Conservation (phyloP, 37 sponge, comb jelly and placozoan species). For the Hormiphora californensis region DNA sequence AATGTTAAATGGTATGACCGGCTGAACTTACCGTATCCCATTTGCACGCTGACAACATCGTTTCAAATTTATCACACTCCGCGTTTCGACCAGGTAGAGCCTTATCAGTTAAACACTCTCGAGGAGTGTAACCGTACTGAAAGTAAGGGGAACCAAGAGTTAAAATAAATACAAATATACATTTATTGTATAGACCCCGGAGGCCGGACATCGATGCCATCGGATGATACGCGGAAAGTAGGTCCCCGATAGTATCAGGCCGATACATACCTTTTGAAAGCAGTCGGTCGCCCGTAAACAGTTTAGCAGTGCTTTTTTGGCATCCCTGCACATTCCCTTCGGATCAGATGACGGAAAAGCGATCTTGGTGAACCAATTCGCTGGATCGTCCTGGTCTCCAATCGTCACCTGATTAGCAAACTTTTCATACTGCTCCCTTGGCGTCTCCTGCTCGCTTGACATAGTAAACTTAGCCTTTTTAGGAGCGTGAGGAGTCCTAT, state of each 20-base stretch:
- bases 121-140: slow-evolving; percentile 5
- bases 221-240: too few relatives aligned
- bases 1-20: too few relatives aligned
- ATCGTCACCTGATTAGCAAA: too few relatives aligned
- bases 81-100: slow-evolving; percentile 17
- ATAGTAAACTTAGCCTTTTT: too few relatives aligned
- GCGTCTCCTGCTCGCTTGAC: too few relatives aligned
- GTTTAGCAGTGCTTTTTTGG: slow-evolving; percentile 30
- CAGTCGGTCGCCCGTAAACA: slow-evolving; percentile 12
- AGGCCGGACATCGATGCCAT: too few relatives aligned
- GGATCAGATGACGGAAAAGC: too few relatives aligned
- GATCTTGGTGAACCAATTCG: too few relatives aligned
- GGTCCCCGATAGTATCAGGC: neutral
- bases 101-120: neutral
- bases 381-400: neutral
- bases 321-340: slow-evolving; percentile 37
- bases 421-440: too few relatives aligned
- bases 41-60: neutral
- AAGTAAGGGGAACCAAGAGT: neutral
- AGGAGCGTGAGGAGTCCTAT: too few relatives aligned
- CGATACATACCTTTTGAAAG: slow-evolving; percentile 3
- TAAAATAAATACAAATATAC: neutral
- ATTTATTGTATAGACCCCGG: too few relatives aligned
- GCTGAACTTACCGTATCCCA: slow-evolving; percentile 37
- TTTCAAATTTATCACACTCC: slow-evolving; percentile 33